phyloP scores from a whole-genome alignment of 2,113 vertebrate species.

The Otus sunia region DNA sequence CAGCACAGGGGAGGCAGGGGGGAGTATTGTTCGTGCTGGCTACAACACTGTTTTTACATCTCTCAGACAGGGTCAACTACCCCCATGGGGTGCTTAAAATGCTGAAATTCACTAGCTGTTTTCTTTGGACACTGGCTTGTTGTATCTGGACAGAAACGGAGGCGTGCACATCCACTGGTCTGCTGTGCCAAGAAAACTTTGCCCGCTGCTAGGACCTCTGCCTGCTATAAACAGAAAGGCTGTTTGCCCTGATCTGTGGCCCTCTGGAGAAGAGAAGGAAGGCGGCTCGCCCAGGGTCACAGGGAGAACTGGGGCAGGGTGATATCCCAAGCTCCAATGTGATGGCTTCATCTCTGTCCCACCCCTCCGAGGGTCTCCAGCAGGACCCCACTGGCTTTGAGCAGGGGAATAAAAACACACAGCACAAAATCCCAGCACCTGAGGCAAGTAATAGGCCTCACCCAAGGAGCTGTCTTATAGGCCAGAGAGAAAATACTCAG shows the following conservation, averaged over 20 bases:
- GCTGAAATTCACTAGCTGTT: constrained; percentile 23
- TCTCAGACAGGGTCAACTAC: not conserved
- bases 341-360: not conserved
- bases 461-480: not conserved
- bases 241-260: not conserved
- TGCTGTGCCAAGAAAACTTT: constrained; percentile 12
- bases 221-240: constrained; percentile 2
- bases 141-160: not conserved
- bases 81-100: not conserved
- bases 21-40: not conserved
- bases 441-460: not conserved
- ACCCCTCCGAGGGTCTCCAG: not conserved
- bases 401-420: not conserved
- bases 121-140: not conserved
- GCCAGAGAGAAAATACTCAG: not conserved
- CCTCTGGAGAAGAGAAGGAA: not conserved
- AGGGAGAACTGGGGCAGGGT: not conserved
- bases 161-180: not conserved
- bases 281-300: not conserved
- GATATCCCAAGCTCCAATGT: not conserved
- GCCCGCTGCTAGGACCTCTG: not conserved
- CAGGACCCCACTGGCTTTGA: not conserved
- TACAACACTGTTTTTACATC: not conserved
- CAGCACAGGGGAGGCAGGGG: not conserved
- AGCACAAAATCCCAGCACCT: not conserved